Conservation (phyloP, 2,113 vertebrate genomes). For the Notarius quadriscutis region DNA sequence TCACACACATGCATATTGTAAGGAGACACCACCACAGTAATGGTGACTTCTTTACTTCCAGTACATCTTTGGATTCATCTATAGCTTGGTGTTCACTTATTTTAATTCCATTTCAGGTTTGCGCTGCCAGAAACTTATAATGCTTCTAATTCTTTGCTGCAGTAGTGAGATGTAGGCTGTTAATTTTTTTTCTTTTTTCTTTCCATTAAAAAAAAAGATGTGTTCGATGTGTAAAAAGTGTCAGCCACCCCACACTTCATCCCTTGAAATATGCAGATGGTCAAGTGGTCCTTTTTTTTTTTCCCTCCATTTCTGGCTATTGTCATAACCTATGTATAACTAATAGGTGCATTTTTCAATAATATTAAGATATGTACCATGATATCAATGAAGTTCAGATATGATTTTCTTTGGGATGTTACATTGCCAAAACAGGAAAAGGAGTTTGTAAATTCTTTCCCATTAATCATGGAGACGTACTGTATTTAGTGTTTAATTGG, state of each 20-base stretch:
- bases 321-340: no score
- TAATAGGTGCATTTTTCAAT: no score
- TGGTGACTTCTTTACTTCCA: no score
- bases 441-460: neutral
- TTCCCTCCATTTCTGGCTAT: no score
- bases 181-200: neutral
- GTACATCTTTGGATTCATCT: no score
- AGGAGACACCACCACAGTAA: no score
- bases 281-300: no score
- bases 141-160: neutral
- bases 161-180: neutral
- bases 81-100: neutral
- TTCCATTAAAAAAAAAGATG: neutral
- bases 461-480: neutral
- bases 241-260: no score
- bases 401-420: neutral
- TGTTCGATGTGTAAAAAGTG: neutral
- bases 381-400: neutral
- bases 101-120: neutral
- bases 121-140: neutral
- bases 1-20: no score
- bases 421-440: neutral
- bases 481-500: neutral
- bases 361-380: no score
- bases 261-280: no score